phyloP scores from a whole-genome alignment of 2,888 invertebrate genomes.

The Leptinotarsa peninsularis region DNA sequence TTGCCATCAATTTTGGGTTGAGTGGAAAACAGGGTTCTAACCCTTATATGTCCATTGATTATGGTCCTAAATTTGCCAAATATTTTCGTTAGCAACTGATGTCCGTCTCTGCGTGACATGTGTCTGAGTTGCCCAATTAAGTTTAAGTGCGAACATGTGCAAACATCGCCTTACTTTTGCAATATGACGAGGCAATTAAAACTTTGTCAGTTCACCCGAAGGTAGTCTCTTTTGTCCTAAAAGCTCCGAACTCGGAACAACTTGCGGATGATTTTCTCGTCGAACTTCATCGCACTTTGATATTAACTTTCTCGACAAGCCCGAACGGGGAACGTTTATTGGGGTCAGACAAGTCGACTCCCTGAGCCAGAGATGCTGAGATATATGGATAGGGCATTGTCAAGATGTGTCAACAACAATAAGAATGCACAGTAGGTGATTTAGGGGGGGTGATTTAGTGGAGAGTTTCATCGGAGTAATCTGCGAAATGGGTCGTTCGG shows the following conservation, averaged over 20 bases:
- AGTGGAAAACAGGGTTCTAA: too few species aligned
- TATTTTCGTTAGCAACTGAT: neutral
- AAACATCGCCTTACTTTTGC: constrained; percentile 35
- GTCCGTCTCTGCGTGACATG: constrained; percentile 26
- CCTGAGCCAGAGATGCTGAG: constrained; percentile 10
- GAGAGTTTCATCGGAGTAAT: neutral
- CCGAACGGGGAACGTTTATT: constrained; percentile 2
- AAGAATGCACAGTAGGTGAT: constrained; percentile 4
- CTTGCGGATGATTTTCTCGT: constrained; percentile 25
- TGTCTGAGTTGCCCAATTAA: constrained; percentile 34
- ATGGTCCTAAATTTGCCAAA: too few species aligned
- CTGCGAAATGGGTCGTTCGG: neutral
- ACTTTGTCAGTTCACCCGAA: constrained; percentile 39
- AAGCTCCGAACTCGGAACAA: constrained; percentile 22
- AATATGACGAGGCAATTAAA: constrained; percentile 43
- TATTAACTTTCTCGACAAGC: constrained; percentile 21
- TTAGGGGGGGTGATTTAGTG: neutral
- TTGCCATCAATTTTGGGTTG: too few species aligned
- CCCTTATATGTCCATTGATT: too few species aligned
- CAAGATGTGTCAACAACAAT: constrained; percentile 12
- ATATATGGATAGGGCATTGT: constrained; percentile 5
- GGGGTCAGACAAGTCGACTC: constrained; percentile 18
- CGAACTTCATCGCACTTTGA: constrained; percentile 23
- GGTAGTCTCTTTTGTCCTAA: constrained; percentile 36
- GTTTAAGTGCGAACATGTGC: constrained; percentile 34